A percentile compares a stretch with the other conserved stretches of the same genome.
These are phyloP conservation scores for Stegana nigrithorax DNA, from an alignment of 2,888 invertebrate genomes.

Conservation along the genomic window DNA sequence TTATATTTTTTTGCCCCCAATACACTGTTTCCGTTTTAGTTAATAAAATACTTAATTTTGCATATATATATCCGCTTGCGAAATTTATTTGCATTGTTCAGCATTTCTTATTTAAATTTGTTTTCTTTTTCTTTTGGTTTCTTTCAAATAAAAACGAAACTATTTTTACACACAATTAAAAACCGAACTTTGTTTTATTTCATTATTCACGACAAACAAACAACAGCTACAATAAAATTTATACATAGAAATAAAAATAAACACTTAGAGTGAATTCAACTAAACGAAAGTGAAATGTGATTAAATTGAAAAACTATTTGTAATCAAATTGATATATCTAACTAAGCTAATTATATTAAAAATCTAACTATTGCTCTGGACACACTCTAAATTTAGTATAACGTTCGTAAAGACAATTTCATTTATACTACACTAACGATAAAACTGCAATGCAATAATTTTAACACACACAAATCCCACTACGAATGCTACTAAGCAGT, in stretches of 20 bases:
- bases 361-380: conserved; percentile 7
- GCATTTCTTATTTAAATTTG: too few relatives aligned
- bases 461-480: conserved; percentile 4
- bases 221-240: too few relatives aligned
- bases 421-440: too few relatives aligned
- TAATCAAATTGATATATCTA: conserved; percentile 12
- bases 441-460: not conserved
- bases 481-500: conserved; percentile 5
- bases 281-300: conserved; percentile 14
- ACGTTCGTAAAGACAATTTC: too few relatives aligned
- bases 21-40: too few relatives aligned
- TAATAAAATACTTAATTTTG: too few relatives aligned
- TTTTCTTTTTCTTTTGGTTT: too few relatives aligned
- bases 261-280: conserved; percentile 1
- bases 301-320: conserved; percentile 12
- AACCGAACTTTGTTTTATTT: not conserved
- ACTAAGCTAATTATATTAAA: conserved; percentile 3
- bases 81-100: too few relatives aligned
- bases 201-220: not conserved
- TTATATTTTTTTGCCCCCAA: too few relatives aligned
- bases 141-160: not conserved
- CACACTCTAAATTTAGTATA: conserved; percentile 6
- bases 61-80: too few relatives aligned
- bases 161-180: not conserved
- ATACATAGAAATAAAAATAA: not conserved